Conservation (phyloP, 2,797 vertebrate genomes). For the Heteromormyrus szaboi region DNA sequence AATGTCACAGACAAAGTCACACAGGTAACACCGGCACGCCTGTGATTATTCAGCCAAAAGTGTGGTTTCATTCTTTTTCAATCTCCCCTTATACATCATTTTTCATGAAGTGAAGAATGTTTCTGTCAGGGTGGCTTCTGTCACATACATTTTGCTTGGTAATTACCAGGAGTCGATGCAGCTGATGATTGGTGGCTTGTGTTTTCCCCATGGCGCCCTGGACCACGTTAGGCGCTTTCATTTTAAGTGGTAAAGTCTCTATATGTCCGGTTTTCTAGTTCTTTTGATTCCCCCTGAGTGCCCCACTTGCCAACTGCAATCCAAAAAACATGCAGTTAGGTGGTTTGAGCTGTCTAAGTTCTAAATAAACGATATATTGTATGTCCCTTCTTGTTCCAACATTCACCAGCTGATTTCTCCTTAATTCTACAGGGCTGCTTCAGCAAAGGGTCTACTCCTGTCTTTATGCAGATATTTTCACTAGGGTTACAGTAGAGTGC, state of each 20-base stretch:
- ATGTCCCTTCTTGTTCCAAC: neutral
- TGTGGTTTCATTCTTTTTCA: neutral
- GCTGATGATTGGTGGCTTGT: neutral
- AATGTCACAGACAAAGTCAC: constrained; percentile 98
- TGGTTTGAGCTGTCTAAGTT: neutral
- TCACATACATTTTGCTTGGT: neutral
- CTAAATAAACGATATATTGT: neutral
- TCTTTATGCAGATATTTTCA: neutral
- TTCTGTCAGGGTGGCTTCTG: neutral
- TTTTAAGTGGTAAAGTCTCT: neutral
- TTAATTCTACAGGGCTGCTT: neutral
- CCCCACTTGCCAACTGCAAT: neutral
- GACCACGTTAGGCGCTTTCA: neutral
- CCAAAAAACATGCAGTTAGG: neutral
- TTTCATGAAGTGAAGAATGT: neutral
- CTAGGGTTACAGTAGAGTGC: neutral
- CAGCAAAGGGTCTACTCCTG: neutral
- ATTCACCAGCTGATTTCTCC: neutral
- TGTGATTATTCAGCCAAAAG: neutral
- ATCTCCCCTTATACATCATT: neutral
- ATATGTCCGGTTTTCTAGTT: neutral
- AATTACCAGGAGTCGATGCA: neutral
- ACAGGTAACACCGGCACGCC: constrained; percentile 68
- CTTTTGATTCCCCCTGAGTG: neutral
- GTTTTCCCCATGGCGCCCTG: neutral